Base-by-base conservation (phyloP, 2,797 vertebrate genomes). In the Acrossocheilus wenchowensis region DNA sequence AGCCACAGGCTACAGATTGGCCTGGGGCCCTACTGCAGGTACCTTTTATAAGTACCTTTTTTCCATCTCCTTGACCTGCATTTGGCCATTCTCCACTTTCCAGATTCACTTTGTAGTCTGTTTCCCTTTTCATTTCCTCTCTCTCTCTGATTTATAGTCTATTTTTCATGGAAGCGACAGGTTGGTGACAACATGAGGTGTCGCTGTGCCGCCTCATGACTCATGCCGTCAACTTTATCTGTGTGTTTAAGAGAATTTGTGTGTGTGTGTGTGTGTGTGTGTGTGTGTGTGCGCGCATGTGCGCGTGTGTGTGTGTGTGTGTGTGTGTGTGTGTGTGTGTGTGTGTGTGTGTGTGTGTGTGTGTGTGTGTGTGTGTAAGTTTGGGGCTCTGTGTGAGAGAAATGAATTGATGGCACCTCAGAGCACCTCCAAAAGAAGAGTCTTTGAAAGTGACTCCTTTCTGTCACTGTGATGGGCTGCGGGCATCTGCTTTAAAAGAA, bases 11-110 rank as follows among this genome's bases (percentile, higher is more conserved):
- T 98, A 98, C 92, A 93, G 97, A 86, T 78, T 98, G 90, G 94
- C 95, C 83, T 98, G 96, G 96, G 96, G 97, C 36, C 97, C 97
- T 1, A 97, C 96, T 0, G 90, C 95, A 95, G 97, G 97, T 98
- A 90, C 17, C 30, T 39, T 39, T 2, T 11, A 77, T 50, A 50
- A 52, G 30, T 3, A 3, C 39, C 43, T 6, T 21, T 26, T 36
- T 77, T 60, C 17, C 39, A 30, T 41, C 60, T 45, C 57, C 17
- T 66, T 69, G 69, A 36, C 19, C 57, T 83, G 21, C 19, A 75
- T 78, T 50, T 48, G 48, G 39, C 26, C 57, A 39, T 34, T 45
- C 30, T 48, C 72, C n/a, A 64, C 21, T 72, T n/a, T 45, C 52
- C 48, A 23, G 9, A 66, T 60, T 77, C 54, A 50, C 75, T 81